phyloP scores from a whole-genome alignment of 2,888 invertebrate species.

The Cyrtodaria siliqua region DNA sequence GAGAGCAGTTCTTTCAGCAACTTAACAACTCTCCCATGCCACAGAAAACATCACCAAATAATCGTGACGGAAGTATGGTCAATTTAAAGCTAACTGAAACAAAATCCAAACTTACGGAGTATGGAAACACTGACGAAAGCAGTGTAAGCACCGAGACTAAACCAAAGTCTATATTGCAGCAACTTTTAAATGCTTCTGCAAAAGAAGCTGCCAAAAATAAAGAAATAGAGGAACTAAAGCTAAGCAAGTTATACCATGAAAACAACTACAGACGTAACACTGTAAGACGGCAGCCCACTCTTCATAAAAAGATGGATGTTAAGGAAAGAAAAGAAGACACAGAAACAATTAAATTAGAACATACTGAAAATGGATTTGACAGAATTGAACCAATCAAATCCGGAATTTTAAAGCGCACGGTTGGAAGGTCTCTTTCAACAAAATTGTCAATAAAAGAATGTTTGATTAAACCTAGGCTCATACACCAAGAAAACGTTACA shows the following conservation, averaged over 20 bases:
- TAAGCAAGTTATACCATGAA: neutral
- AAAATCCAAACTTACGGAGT: neutral
- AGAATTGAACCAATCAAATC: constrained; percentile 22
- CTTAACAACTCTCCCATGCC: neutral
- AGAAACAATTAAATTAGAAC: too few relatives aligned
- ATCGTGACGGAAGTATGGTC: neutral
- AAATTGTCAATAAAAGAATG: constrained; percentile 2
- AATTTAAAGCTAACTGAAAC: neutral
- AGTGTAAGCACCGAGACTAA: constrained; percentile 15
- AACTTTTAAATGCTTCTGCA: constrained; percentile 45
- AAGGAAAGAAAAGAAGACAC: too few relatives aligned
- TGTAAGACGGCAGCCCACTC: too few relatives aligned
- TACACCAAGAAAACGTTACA: constrained; percentile 40
- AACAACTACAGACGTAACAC: too few relatives aligned
- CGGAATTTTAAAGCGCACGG: constrained; percentile 46
- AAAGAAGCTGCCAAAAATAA: constrained; percentile 38
- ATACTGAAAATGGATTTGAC: too few relatives aligned
- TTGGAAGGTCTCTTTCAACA: constrained; percentile 8
- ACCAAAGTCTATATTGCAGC: constrained; percentile 43
- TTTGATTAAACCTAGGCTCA: constrained; percentile 23
- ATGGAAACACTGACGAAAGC: neutral
- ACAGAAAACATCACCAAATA: neutral
- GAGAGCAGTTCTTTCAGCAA: neutral
- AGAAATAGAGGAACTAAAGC: constrained; percentile 39
- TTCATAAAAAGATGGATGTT: too few relatives aligned